Evolutionary conservation across 2,888 invertebrate genomes (phyloP).

Genomic region (Cyclophora albipunctata): DNA sequence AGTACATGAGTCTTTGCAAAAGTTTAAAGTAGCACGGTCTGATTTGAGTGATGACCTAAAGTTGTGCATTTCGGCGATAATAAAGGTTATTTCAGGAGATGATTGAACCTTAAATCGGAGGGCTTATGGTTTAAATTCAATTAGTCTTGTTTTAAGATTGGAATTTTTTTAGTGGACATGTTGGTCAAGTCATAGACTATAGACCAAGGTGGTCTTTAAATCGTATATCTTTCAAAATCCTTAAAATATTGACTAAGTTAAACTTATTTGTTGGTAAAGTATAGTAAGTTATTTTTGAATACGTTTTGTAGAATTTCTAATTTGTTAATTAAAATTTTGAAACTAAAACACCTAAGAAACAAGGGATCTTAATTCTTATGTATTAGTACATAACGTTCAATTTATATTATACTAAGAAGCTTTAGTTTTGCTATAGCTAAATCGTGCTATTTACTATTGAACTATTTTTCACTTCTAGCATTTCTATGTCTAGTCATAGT

Average conservation of each 20-base stretch:
- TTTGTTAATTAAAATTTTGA: too few relatives aligned
- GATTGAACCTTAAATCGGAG: slow-evolving; percentile 10
- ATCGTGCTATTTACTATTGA: not conserved
- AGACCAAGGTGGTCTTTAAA: too few relatives aligned
- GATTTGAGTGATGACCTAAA: slow-evolving; percentile 48
- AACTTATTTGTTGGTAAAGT: too few relatives aligned
- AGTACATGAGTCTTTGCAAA: slow-evolving; percentile 46
- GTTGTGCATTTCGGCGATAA: slow-evolving; percentile 32
- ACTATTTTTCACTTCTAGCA: slow-evolving; percentile 13
- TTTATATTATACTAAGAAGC: slow-evolving; percentile 5
- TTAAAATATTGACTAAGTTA: too few relatives aligned
- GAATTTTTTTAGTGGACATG: too few relatives aligned
- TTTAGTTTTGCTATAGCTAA: slow-evolving; percentile 13
- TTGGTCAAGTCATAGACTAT: too few relatives aligned
- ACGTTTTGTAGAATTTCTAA: too few relatives aligned
- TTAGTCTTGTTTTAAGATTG: too few relatives aligned
- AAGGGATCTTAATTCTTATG: too few relatives aligned
- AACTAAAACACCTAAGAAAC: too few relatives aligned
- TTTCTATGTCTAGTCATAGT: slow-evolving; percentile 29
- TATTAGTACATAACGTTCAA: slow-evolving; percentile 1
- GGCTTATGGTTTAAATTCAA: slow-evolving; percentile 7
- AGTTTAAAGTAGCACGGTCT: slow-evolving; percentile 43
- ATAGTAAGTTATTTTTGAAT: too few relatives aligned
- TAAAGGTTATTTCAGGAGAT: slow-evolving; percentile 35
- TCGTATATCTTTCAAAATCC: too few relatives aligned